Conservation (phyloP, 2,888 invertebrate species). For the Drosophila ochracea region DNA sequence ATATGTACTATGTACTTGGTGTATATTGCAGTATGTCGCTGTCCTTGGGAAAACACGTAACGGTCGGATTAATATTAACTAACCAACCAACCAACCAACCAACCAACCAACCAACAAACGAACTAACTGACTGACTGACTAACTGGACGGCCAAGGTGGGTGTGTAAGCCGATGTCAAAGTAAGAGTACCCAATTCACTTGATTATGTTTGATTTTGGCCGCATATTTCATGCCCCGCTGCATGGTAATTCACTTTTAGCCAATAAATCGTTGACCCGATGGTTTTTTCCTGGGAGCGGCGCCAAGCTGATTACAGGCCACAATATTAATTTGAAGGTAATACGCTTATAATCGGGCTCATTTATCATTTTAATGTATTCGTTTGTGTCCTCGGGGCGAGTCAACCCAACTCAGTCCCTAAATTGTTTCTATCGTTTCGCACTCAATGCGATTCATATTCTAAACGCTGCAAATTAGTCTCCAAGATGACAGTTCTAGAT, state of each 20-base stretch:
- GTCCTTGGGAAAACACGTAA: conserved; percentile 67
- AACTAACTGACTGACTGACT: conserved; percentile 23
- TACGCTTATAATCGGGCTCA: conserved; percentile 75
- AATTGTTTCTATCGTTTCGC: conserved; percentile 24
- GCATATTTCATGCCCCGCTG: conserved; percentile 50
- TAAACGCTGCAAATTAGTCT: conserved; percentile 54
- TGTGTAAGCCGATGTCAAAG: conserved; percentile 25
- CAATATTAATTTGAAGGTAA: conserved; percentile 76
- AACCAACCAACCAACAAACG: not conserved
- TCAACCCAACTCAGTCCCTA: conserved; percentile 15
- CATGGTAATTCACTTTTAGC: conserved; percentile 71
- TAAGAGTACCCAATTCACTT: conserved; percentile 75
- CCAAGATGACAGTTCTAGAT: conserved; percentile 2
- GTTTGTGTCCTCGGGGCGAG: conserved; percentile 21
- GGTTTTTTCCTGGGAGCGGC: conserved; percentile 45
- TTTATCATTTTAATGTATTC: conserved; percentile 76
- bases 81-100: conserved; percentile 63
- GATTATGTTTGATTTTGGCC: conserved; percentile 81
- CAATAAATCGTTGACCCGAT: conserved; percentile 72
- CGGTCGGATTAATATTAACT: conserved; percentile 70
- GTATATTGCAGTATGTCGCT: conserved; percentile 41
- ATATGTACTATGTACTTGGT: conserved; percentile 30
- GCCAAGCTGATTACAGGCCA: conserved; percentile 64
- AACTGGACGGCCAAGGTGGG: conserved; percentile 39
- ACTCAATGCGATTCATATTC: conserved; percentile 55